These are phyloP conservation scores for Liasis olivaceus DNA, from an alignment of 2,797 vertebrate genomes.

Conservation along the genomic window DNA sequence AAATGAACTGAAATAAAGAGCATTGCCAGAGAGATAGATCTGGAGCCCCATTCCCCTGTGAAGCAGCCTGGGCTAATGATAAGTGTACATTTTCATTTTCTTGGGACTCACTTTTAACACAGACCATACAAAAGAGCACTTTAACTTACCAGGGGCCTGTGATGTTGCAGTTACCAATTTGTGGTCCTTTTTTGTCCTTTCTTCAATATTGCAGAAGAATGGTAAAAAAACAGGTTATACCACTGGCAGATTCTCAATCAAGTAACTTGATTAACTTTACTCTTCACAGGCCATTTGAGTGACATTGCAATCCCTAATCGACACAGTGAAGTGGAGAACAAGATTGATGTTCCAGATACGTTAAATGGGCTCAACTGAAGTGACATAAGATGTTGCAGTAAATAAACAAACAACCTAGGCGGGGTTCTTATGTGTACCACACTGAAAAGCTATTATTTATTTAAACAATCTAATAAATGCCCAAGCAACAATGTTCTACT, in stretches of 20 bases:
- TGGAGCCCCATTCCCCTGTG: slow-evolving; percentile 42
- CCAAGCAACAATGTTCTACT: neutral
- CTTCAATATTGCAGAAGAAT: slow-evolving; percentile 43
- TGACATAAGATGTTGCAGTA: neutral
- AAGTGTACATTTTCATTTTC: slow-evolving; percentile 37
- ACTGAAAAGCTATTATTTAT: slow-evolving; percentile 19
- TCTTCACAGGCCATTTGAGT: slow-evolving; percentile 8
- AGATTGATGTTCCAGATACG: slow-evolving; percentile 40
- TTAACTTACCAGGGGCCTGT: slow-evolving; percentile 40
- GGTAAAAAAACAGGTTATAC: slow-evolving; percentile 43
- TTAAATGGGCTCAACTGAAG: neutral
- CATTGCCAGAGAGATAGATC: slow-evolving; percentile 49
- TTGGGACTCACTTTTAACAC: slow-evolving; percentile 38
- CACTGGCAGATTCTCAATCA: slow-evolving; percentile 36
- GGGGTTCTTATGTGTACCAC: slow-evolving; percentile 12
- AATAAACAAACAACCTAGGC: slow-evolving; percentile 2
- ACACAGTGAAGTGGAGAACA: slow-evolving; percentile 13
- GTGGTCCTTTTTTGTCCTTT: slow-evolving; percentile 40
- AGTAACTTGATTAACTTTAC: slow-evolving; percentile 53
- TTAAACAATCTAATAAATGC: slow-evolving; percentile 32
- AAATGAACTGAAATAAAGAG: slow-evolving; percentile 56
- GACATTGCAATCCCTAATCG: slow-evolving; percentile 39
- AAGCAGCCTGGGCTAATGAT: slow-evolving; percentile 29
- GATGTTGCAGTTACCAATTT: slow-evolving; percentile 45
- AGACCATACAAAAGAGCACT: slow-evolving; percentile 46